Evolutionary conservation across 2,888 invertebrate genomes (phyloP).

Genomic region (Gasteruption jaculator): DNA sequence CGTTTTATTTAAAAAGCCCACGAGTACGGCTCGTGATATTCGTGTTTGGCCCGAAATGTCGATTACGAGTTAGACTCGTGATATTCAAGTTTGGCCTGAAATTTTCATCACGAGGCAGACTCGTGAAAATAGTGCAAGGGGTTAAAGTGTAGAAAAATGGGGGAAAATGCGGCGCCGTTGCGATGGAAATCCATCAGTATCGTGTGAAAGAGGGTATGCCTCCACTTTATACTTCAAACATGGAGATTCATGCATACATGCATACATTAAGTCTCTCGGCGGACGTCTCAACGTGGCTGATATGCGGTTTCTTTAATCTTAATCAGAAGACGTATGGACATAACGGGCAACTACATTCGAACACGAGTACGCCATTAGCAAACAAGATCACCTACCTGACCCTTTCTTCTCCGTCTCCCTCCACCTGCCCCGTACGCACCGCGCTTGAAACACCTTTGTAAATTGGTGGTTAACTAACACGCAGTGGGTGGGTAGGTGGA

Average conservation of each 20-base stretch:
- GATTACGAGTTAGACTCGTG: too few relatives aligned
- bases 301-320: slow-evolving; percentile 48
- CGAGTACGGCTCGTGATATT: too few relatives aligned
- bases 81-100: too few relatives aligned
- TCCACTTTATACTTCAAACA: too few relatives aligned
- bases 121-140: too few relatives aligned
- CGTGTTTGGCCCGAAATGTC: too few relatives aligned
- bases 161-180: too few relatives aligned
- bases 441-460: slow-evolving; percentile 35
- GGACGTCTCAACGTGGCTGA: slow-evolving; percentile 33
- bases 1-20: too few relatives aligned
- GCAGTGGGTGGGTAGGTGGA: slow-evolving; percentile 19
- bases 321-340: slow-evolving; percentile 49
- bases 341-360: slow-evolving; percentile 44
- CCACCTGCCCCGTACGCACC: slow-evolving; percentile 14
- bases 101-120: too few relatives aligned
- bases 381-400: slow-evolving; percentile 46
- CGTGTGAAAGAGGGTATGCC: too few relatives aligned
- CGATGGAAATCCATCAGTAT: too few relatives aligned
- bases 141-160: too few relatives aligned
- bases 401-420: slow-evolving; percentile 22
- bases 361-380: slow-evolving; percentile 51
- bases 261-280: slow-evolving; percentile 31
- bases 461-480: slow-evolving; percentile 40
- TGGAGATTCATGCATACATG: slow-evolving; percentile 34